Base-by-base conservation (phyloP, 2,113 vertebrate species). In the Zosterops hypoxanthus region DNA sequence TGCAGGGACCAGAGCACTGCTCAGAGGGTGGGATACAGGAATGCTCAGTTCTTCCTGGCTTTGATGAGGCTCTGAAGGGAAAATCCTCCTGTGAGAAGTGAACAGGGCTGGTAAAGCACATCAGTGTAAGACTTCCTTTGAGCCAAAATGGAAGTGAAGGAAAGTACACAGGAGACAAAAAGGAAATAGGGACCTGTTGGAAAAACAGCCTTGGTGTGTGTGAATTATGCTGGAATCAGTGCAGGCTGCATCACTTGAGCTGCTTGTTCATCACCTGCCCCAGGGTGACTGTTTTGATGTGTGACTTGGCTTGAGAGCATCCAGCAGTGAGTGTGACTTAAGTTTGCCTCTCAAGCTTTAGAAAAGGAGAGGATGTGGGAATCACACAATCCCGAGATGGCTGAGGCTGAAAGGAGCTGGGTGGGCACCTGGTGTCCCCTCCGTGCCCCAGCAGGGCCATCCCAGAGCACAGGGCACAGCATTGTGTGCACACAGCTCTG, bases 311-410 rank as follows among this genome's bases (percentile, higher is more conserved):
- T 50, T 24, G 20, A 46, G 76, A 28, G 34, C 26, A 56, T 42
- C 29, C 24, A 39, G 49, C 49, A 26, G 7, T 16, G 31, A 36
- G 4, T 1, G 5, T n/a, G 28, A 61, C 24, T 16, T 3, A 8
- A 22, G 9, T 34, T 61, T 34, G 21, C 47, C 26, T 70, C 46
- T 50, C 6, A 9, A 66, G n/a, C 8, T 70, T 59, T 53, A 25
- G 22, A 61, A 60, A 49, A 50, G 4, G 2, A 8, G 4, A 6
- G 0, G 15, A 0, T 3, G 6, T 46, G 12, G 14, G 28, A 66
- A 8, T 75, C 10, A 2, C 6, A 41, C 8, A 0, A 29, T 57
- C 20, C 34, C 52, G 2, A 24, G 0, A 0, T 42, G 34, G 6
- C 4, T 29, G 2, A 65, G 69, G 59, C 15, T 39, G 41, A 10